Evolutionary conservation across 2,888 invertebrate species (phyloP).

Genomic region (Orchestes rusci): DNA sequence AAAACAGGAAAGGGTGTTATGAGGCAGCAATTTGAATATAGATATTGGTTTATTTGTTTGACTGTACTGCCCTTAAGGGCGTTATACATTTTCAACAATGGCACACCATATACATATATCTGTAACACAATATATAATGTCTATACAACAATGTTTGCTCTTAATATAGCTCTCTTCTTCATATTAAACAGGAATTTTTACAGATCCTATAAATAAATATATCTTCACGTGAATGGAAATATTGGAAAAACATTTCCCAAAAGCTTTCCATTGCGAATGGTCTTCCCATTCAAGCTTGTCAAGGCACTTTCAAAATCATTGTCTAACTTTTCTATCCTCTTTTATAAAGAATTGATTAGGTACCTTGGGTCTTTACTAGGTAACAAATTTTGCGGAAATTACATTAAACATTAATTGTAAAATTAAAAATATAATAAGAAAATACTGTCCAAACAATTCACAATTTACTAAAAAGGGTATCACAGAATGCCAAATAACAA

Average conservation of each 20-base stretch:
- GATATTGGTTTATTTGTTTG: constrained; percentile 38
- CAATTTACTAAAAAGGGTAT: constrained; percentile 25
- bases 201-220: constrained; percentile 36
- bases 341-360: constrained; percentile 8
- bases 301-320: constrained; percentile 41
- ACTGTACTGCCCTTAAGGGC: constrained; percentile 40
- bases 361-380: constrained; percentile 17
- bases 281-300: constrained; percentile 9
- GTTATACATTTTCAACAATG: constrained; percentile 41
- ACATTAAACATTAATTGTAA: constrained; percentile 6
- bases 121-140: constrained; percentile 43
- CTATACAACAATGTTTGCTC: constrained; percentile 23
- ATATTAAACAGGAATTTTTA: constrained; percentile 27
- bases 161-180: constrained; percentile 33
- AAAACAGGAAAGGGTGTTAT: too few relatives aligned
- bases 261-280: constrained; percentile 24
- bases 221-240: constrained; percentile 7
- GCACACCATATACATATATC: constrained; percentile 44
- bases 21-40: too few relatives aligned
- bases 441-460: constrained; percentile 20
- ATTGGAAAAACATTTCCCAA: constrained; percentile 28
- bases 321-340: constrained; percentile 30
- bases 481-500: constrained; percentile 33
- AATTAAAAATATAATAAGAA: constrained; percentile 15
- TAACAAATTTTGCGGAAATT: constrained; percentile 16